Base-by-base conservation (phyloP, 2,113 vertebrate species). In the Dicentrarchus labrax region DNA sequence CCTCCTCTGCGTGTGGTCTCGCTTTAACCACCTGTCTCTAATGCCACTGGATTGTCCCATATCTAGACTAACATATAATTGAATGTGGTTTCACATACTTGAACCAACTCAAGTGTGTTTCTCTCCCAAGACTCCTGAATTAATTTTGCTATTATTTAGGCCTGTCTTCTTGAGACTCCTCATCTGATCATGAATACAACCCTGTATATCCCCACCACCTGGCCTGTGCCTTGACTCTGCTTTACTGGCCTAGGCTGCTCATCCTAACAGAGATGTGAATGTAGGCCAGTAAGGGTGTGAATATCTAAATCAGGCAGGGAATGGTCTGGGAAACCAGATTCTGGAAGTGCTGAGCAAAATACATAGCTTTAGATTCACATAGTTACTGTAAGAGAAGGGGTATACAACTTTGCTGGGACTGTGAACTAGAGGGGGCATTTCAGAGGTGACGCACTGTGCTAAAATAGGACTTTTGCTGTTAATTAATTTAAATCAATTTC, bases 1-100 rank as follows among this genome's bases (percentile, higher is more conserved):
- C 54, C 80, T 79, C 75, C 64, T 81, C 69, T 86, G 86, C 80
- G 84, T 92, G 89, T 92, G 91, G 90, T 76, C 84, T 64, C 80
- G 69, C 82, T 57, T 81, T 61, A 72, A 74, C 75, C 81, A 91
- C 86, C 91, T 87, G 86, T 76, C 53, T 82, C 6, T 0, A 50
- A n/a, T 69, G 50, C 76, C 51, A 60, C 66, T 45, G 79, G 62
- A 74, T 70, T 53, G 72, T 47, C 43, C 59, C 76, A 38, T 61
- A 79, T 83, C 80, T 79, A 45, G 24, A 69, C 70, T 38, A 10
- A 61, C 50, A n/a, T 59, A 74, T 59, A 84, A 90, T 75, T 85
- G 78, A 88, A 80, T 69, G 6, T 51, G 78, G 57, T 67, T 75
- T 81, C 11, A 80, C 10, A 8, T 54, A 81, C 66, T 80, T 77